Conservation (phyloP, 2,888 invertebrate genomes). For the Platerodrilus igneus region DNA sequence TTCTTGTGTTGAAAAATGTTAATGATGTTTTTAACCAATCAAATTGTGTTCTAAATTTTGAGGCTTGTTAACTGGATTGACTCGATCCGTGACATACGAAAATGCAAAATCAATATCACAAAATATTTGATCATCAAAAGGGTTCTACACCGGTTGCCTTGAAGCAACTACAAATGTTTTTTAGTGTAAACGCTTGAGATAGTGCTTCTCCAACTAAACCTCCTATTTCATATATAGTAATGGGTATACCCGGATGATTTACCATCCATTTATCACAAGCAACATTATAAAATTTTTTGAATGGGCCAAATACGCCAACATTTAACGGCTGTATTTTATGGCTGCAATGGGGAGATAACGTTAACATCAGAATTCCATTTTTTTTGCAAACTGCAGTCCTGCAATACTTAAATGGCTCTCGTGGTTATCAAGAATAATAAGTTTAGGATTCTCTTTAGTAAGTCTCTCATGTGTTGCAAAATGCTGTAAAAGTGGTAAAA, state of each 20-base stretch:
- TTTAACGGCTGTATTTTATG: not conserved
- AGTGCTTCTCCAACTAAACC: too few species aligned
- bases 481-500: conserved; percentile 29
- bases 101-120: conserved; percentile 2
- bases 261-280: too few species aligned
- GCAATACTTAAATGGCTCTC: conserved; percentile 1
- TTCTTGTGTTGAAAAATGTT: too few species aligned
- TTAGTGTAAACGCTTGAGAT: conserved; percentile 2
- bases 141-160: not conserved
- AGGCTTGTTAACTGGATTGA: too few species aligned
- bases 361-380: conserved; percentile 1
- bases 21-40: too few species aligned
- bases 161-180: too few species aligned
- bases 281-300: conserved; percentile 2
- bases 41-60: too few species aligned
- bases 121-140: conserved; percentile 4
- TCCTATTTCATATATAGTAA: too few species aligned
- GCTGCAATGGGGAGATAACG: conserved; percentile 6
- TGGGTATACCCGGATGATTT: too few species aligned
- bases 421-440: conserved; percentile 1
- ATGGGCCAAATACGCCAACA: too few species aligned
- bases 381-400: not conserved
- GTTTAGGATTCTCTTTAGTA: conserved; percentile 15
- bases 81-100: too few species aligned
- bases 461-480: conserved; percentile 33